Conservation (phyloP, 1,140 invertebrate species). For the Sarcophaga peregrina region DNA sequence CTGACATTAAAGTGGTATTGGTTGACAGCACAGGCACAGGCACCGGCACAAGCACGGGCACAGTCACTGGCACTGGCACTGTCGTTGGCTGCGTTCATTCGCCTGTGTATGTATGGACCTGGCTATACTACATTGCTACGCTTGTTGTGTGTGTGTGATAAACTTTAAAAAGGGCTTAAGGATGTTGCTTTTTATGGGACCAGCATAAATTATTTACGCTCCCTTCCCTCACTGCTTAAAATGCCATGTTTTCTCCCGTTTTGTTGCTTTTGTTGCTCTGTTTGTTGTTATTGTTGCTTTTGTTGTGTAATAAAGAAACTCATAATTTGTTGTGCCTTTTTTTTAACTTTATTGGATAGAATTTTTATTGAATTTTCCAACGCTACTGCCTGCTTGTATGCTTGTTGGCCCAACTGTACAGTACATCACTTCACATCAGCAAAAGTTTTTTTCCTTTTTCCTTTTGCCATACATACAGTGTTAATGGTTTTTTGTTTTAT, state of each 20-base stretch:
- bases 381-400: neutral
- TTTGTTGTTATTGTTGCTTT: neutral
- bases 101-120: neutral
- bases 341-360: no score
- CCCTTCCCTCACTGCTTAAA: neutral
- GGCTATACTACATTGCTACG: no score
- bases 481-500: neutral
- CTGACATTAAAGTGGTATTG: neutral
- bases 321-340: neutral
- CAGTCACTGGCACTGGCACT: neutral
- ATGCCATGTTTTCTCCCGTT: neutral
- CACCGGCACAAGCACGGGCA: neutral
- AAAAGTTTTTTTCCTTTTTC: neutral
- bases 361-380: neutral
- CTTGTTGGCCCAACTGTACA: neutral
- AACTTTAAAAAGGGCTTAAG: slow-evolving; percentile 6
- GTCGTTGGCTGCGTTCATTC: no score
- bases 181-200: neutral
- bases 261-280: neutral
- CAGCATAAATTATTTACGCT: neutral
- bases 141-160: neutral
- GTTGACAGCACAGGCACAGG: neutral
- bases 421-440: no score
- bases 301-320: slow-evolving; percentile 3
- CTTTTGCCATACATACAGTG: neutral